Conservation (phyloP, 2,797 vertebrate species). For the Ara ararauna region DNA sequence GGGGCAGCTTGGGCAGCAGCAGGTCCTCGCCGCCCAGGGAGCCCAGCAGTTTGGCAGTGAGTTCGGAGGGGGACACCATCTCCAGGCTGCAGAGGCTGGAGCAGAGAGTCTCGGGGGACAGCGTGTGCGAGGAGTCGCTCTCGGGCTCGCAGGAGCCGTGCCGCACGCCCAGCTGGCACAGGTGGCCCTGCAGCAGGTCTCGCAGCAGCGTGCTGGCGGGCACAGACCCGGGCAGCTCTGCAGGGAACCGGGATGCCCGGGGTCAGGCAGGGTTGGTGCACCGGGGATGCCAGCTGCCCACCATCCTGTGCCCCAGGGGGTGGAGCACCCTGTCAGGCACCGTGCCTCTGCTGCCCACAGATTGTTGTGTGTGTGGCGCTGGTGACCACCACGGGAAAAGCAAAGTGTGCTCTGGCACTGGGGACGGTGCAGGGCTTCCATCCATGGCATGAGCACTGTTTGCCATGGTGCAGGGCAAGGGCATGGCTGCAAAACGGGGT, state of each 20-base stretch:
- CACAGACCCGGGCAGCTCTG: slow-evolving; percentile 76
- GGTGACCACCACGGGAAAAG: background rate
- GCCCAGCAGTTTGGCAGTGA: slow-evolving; percentile 91
- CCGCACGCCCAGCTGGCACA: slow-evolving; percentile 83
- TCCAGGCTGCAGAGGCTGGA: slow-evolving; percentile 97
- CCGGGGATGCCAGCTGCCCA: background rate
- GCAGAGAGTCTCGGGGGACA: slow-evolving; percentile 92
- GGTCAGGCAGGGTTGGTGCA: background rate
- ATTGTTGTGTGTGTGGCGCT: rapidly evolving
- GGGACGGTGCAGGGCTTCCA: background rate
- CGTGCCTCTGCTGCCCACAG: rapidly evolving
- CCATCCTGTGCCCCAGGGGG: rapidly evolving
- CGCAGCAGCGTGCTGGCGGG: slow-evolving; percentile 82
- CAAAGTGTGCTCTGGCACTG: background rate
- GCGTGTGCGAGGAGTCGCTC: slow-evolving; percentile 88
- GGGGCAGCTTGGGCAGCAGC: slow-evolving; percentile 85
- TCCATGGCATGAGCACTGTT: rapidly evolving
- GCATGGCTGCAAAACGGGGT: background rate
- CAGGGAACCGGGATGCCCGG: background rate
- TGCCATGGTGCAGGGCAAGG: background rate
- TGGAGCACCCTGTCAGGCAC: background rate
- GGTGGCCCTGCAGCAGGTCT: slow-evolving; percentile 89
- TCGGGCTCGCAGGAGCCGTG: slow-evolving; percentile 83
- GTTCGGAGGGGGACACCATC: slow-evolving; percentile 86
- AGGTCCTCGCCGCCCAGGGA: slow-evolving; percentile 84